Base-by-base conservation (phyloP, 1,140 invertebrate species). In the Cherax quadricarinatus region DNA sequence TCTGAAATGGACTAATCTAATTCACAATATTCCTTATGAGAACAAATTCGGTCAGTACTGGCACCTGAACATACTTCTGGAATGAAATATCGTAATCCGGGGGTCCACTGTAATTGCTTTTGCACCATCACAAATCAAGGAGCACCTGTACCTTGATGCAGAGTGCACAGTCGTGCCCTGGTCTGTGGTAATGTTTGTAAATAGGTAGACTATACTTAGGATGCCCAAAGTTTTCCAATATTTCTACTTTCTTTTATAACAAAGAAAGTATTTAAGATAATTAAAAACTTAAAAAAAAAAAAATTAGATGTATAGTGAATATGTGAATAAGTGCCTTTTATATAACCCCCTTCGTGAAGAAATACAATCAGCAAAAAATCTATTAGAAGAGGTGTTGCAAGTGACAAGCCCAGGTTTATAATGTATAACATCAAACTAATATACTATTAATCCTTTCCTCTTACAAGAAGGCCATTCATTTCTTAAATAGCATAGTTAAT, bases 401-500 rank as follows among this genome's bases (percentile, higher is more conserved):
- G 7, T 75, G n/a, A 75, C 30, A 30, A 75, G 70, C n/a, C 70
- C 24, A 75, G 70, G 70, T n/a, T 30, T 75, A 75, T 30, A 30
- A 9, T 75, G 70, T 30, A 75, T 75, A 75, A 30, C 21, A 30
- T 75, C 70, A 66, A 85, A 14, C 24, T 18, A 66, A 85, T 14
- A 70, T 1, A 24, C 18, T 85, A 18, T 85, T 48, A 85, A 70
- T 70, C 48, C 5, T 49, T 85, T 85, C 83, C 51, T 70, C 62
- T 70, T 14, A 85, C 83, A 85, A 60, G 53, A 88, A 88, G 86
- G 86, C 73, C 57, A 48, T 88, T 81, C 51, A 60, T 79, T 88
- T 80, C 75, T 79, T 57, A 88, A 60, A 88, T 88, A 88, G 86
- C 86, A 79, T 88, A 88, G 75, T 79, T 62, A 70, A 88, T 75